Conservation (phyloP, 1,140 invertebrate genomes). For the Magallana ariakensis region DNA sequence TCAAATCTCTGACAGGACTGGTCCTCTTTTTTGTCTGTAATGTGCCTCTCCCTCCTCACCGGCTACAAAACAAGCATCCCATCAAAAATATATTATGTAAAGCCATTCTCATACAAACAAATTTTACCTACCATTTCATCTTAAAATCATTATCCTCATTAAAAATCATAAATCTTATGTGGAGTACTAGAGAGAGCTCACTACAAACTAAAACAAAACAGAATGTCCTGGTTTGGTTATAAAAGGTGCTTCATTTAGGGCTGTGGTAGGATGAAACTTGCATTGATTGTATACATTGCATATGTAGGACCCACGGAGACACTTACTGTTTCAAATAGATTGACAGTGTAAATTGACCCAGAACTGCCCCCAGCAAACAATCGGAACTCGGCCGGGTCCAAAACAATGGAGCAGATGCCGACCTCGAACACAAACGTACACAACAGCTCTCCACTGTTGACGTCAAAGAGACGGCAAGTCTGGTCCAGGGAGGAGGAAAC, state of each 20-base stretch:
- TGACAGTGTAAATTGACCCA: constrained; percentile 86
- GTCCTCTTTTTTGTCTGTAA: constrained; percentile 52
- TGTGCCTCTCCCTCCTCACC: constrained; percentile 64
- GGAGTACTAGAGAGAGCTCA: too few relatives aligned
- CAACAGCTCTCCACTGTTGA: constrained; percentile 85
- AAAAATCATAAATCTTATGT: too few relatives aligned
- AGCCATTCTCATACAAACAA: too few relatives aligned
- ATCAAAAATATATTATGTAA: too few relatives aligned
- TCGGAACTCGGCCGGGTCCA: constrained; percentile 86
- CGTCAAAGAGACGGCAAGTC: constrained; percentile 88
- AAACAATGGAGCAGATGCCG: constrained; percentile 85
- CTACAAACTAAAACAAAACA: neutral
- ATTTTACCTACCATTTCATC: too few relatives aligned
- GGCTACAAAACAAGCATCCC: constrained; percentile 54
- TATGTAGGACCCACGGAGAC: too few relatives aligned
- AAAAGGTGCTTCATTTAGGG: too few relatives aligned
- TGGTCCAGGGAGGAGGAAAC: constrained; percentile 89
- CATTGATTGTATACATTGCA: too few relatives aligned
- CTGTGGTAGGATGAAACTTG: too few relatives aligned
- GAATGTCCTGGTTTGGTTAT: too few relatives aligned
- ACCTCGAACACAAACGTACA: constrained; percentile 87
- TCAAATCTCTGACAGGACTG: constrained; percentile 44
- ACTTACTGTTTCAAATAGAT: constrained; percentile 81
- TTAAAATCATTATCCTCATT: too few relatives aligned
- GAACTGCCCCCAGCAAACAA: constrained; percentile 87